Evolutionary conservation across 2,797 vertebrate species (phyloP).

Genomic region (Dermochelys coriacea): DNA sequence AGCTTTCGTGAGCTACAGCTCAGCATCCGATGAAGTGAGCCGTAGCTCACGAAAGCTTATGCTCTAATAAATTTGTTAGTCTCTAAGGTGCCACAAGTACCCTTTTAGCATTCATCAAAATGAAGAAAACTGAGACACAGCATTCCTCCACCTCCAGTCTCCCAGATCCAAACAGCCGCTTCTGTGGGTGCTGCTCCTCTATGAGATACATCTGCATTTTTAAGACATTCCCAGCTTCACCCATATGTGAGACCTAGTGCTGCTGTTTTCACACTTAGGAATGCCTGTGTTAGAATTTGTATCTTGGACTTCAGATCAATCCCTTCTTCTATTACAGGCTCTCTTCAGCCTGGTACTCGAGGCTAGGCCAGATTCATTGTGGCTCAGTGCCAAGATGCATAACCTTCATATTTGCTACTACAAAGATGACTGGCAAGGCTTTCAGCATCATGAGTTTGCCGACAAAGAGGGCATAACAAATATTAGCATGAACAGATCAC

Average conservation of each 20-base stretch:
- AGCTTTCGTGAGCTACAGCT: too few species aligned
- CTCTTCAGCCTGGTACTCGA: not conserved
- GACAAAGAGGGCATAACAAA: not conserved
- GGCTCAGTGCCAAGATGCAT: not conserved
- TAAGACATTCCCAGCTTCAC: fast-evolving
- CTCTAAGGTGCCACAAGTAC: too few species aligned
- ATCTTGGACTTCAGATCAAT: not conserved
- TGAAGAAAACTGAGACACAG: not conserved
- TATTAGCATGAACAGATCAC: not conserved
- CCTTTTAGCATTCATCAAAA: fast-evolving
- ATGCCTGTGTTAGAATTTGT: not conserved
- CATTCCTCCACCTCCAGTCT: not conserved
- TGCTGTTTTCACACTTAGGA: not conserved
- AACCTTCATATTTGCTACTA: not conserved
- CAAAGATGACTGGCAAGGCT: slow-evolving; percentile 31
- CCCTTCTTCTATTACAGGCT: not conserved
- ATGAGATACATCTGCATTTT: not conserved
- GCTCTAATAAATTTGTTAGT: too few species aligned
- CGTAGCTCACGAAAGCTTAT: too few species aligned
- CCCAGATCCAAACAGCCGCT: not conserved
- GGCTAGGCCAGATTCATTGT: slow-evolving; percentile 39
- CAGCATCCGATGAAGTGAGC: too few species aligned
- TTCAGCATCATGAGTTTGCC: slow-evolving; percentile 5
- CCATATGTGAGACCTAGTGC: fast-evolving
- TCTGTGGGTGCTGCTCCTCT: not conserved